Conservation (phyloP, 2,888 invertebrate species). For the Drosophila paranaensis region DNA sequence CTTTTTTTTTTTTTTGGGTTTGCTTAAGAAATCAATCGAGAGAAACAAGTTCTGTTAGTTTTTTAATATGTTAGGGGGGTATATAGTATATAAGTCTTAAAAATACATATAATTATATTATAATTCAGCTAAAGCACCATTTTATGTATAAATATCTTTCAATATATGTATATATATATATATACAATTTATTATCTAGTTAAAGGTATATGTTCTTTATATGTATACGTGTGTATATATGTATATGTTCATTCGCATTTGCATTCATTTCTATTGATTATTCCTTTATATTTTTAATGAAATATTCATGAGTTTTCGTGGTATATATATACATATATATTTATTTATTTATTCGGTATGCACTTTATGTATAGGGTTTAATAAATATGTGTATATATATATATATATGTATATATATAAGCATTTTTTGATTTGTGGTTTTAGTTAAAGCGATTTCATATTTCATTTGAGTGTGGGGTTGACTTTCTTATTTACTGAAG, state of each 20-base stretch:
- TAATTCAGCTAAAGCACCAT: slow-evolving; percentile 84
- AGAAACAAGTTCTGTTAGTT: slow-evolving; percentile 38
- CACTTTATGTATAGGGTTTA: slow-evolving; percentile 17
- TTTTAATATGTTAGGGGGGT: slow-evolving; percentile 1
- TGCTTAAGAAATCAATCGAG: slow-evolving; percentile 32
- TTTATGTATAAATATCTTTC: slow-evolving; percentile 63
- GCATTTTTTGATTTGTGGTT: slow-evolving; percentile 68
- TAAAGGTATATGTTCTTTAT: slow-evolving; percentile 59
- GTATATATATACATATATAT: slow-evolving; percentile 34
- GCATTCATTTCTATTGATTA: slow-evolving; percentile 40
- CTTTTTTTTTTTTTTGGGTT: slow-evolving; percentile 11
- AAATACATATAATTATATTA: slow-evolving; percentile 68
- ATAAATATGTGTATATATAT: slow-evolving; percentile 42
- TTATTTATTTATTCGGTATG: slow-evolving; percentile 21
- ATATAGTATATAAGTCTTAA: slow-evolving; percentile 59
- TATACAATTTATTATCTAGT: slow-evolving; percentile 61
- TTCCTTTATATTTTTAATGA: slow-evolving; percentile 22
- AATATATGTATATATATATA: slow-evolving; percentile 21
- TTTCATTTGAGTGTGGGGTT: slow-evolving; percentile 54
- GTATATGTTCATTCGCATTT: slow-evolving; percentile 52
- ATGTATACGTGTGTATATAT: slow-evolving; percentile 60
- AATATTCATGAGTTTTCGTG: slow-evolving; percentile 30
- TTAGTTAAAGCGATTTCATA: slow-evolving; percentile 75
- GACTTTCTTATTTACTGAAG: slow-evolving; percentile 56
- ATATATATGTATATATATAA: slow-evolving; percentile 61